Base-by-base conservation (phyloP, 2,797 vertebrate species). In the Fistularia tabacaria region DNA sequence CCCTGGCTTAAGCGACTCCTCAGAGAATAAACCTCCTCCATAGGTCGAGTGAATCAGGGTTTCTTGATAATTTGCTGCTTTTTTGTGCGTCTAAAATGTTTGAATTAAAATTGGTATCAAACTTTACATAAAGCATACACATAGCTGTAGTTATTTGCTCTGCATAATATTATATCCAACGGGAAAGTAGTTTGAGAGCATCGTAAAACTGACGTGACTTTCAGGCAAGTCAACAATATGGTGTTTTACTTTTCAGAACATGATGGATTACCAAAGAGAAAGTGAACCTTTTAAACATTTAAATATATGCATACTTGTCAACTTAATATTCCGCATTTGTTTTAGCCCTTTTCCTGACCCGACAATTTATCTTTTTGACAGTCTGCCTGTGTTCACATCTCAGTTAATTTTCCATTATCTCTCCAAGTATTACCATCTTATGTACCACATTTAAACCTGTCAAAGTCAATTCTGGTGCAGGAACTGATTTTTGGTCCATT, bases 361-460 rank as follows among this genome's bases (percentile, higher is more conserved):
- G 36, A 66, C 62, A 79, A 91, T 92, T 91, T 85, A 88, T 92
- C 90, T 91, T 89, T 88, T 79, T 90, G 89, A 88, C 87, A 85
- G 62, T 71, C 68, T 74, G 72, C 69, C 67, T 38, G 62, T 64
- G 49, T 67, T 74, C 66, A 25, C 25, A 39, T 48, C 76, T 61
- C 38, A 38, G 69, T 62, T 69, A 90, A 69, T 84, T 85, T 76
- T 77, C 78, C 85, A 88, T 88, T 84, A 89, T 88, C 86, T 85
- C 73, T 46, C 49, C 47, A 72, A 75, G 76, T 61, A 88, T 89
- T 88, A 87, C 77, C 82, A 80, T 73, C 71, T 77, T 76, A 74
- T 87, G 84, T 89, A 83, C 69, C 79, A 51, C 51, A 74, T 81
- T 84, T 85, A 74, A 83, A 80, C 80, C 82, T 86, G 90, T 91